Base-by-base conservation (phyloP, 2,113 vertebrate species). In the Thomomys bottae region DNA sequence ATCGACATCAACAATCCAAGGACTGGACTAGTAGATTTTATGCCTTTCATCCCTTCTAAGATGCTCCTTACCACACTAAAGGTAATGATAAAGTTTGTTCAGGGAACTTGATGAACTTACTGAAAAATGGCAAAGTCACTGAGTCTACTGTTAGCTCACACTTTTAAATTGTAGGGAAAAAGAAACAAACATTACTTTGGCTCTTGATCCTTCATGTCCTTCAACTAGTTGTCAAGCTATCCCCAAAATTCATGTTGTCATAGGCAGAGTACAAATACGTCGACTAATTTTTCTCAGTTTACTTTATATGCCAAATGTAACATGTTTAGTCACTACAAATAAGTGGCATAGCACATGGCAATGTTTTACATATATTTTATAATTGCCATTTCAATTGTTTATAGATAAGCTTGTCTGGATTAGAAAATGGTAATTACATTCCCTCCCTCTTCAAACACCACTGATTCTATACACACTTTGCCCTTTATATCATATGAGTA, bases 331-430 rank as follows among this genome's bases (percentile, higher is more conserved):
- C 61, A 84, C 49, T 76, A 67, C 81, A 88, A 90, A 84, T 14
- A 86, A 88, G 73, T 23, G 87, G 61, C n/a, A 40, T 78, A 70
- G 76, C 54, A 84, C 64, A 90, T 32, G 26, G 17, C 38, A 64
- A 78, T 72, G 34, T n/a, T 24, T 75, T 95, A 57, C 10, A 92
- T 49, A 86, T n/a, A 92, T 23, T 84, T 85, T 93, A 1, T 63
- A 78, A 84, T 38, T 88, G 77, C 93, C 30, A 78, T 87, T 73
- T 5, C 20, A 72, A 26, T 0, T 84, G 42, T 82, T 92, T 80
- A 45, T 49, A 77, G 30, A 30, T 32, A 82, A 86, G 4, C 24
- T 66, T 82, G 76, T 40, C 36, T 93, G 54, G 4, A 40, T 66
- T 77, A 78, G 57, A 83, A 77, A 83, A 71, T 0, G 28, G 5